Evolutionary conservation across 2,113 vertebrate genomes (phyloP), one percentile per base, ranked within the genome.

Genomic region (Australoheros scitulus): DNA sequence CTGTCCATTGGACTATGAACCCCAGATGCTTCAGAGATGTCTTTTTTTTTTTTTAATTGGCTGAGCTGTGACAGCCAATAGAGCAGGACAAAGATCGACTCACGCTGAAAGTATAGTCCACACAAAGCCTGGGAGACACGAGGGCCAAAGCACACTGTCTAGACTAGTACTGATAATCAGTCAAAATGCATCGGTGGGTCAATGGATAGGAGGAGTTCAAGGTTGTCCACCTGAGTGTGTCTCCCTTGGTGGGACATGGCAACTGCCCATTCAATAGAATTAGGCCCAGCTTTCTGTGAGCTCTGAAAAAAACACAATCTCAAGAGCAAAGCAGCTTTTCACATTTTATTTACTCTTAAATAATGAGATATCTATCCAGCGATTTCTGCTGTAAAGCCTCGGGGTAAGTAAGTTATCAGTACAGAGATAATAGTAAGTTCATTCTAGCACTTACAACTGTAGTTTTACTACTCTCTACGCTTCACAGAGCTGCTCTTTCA

Each of bases 1-100:
- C 72, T 84, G 76, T 72, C 86, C 75, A 70, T 91, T 92, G 86
- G 81, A 89, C 89, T 83, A 63, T 78, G 90, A 89, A 90, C 90
- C 89, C 80, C 88, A 84, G 84, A 84, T 90, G 91, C 83, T 86
- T 82, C 55, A 52, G 82, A 88, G 65, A 64, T 55, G 41, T 93
- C 68, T 72, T 32, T 11, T 14, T 29, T 52, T 26, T 55, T 17
- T 93, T 11, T 57, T 22, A 72, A 94, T 91, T 88, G 92, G 91
- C 87, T 84, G 82, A 92, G 90, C 90, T 93, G 92, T 93, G 93
- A 94, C 93, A 91, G 90, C 79, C 90, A 89, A 80, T 81, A 86
- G 89, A 92, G 89, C 82, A 81, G 86, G 83, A 86, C 85, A 82
- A 61, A 77, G 82, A 91, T 76, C 55, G 24, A 81, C 77, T 77